These are phyloP conservation scores for Emys orbicularis DNA, from an alignment of 2,797 vertebrate genomes.

Conservation along the genomic window DNA sequence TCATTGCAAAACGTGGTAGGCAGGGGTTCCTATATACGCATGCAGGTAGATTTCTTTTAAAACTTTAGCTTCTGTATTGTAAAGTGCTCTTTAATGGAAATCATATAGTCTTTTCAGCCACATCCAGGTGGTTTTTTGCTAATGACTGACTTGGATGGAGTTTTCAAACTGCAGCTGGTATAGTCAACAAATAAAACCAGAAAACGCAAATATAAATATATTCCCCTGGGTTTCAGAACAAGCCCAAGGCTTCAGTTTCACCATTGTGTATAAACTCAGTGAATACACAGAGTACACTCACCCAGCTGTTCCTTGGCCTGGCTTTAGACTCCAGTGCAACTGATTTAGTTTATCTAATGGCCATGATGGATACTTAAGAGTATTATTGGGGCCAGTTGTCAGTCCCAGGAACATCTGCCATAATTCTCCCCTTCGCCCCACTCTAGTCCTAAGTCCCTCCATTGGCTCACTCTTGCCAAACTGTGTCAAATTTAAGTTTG, in stretches of 20 bases:
- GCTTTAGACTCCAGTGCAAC: constrained; percentile 33
- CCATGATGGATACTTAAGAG: constrained; percentile 23
- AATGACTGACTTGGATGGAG: not conserved
- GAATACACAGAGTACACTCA: constrained; percentile 20
- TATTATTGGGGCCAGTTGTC: constrained; percentile 1
- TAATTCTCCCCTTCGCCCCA: constrained; percentile 17
- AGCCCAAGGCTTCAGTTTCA: constrained; percentile 54
- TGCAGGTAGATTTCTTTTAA: not conserved
- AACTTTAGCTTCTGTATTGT: not conserved
- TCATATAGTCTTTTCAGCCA: not conserved
- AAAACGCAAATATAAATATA: constrained; percentile 44
- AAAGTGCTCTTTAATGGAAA: not conserved
- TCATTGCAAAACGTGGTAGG: not conserved
- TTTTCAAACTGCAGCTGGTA: constrained; percentile 12
- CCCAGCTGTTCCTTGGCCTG: constrained; percentile 47
- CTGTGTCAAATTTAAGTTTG: constrained; percentile 9
- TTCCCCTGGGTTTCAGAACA: constrained; percentile 31
- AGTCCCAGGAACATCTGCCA: constrained; percentile 42
- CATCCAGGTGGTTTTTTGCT: not conserved
- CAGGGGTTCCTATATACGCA: not conserved
- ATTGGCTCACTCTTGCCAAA: not conserved
- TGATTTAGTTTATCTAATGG: constrained; percentile 42
- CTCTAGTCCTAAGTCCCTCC: not conserved
- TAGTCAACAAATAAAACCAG: constrained; percentile 38
- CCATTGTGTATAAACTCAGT: constrained; percentile 49